Evolutionary conservation across 1,140 invertebrate species (phyloP).

Genomic region (Monochamus saltuarius): DNA sequence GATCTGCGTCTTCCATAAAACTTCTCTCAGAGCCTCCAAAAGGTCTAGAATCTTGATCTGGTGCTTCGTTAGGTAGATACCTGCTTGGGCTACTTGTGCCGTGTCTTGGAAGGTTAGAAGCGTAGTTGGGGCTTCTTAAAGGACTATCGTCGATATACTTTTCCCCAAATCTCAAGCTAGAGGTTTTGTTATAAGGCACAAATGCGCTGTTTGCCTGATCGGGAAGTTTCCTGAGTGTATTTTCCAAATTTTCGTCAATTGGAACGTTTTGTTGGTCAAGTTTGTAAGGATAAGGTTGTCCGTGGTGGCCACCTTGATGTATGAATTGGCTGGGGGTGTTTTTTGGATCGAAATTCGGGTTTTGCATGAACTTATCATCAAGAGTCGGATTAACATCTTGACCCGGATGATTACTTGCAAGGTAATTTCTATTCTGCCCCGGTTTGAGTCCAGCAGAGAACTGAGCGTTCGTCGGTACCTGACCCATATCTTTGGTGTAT

Average conservation of each 20-base stretch:
- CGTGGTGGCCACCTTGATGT: background rate
- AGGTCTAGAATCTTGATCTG: too few relatives aligned
- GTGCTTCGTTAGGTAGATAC: too few relatives aligned
- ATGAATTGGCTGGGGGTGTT: slow-evolving; percentile 29
- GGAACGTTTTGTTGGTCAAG: background rate
- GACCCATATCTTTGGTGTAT: slow-evolving; percentile 10
- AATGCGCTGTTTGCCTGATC: slow-evolving; percentile 8
- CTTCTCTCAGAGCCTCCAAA: too few relatives aligned
- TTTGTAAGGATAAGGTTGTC: background rate
- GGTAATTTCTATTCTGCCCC: background rate
- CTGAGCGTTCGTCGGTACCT: background rate
- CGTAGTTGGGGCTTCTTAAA: background rate
- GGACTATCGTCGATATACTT: background rate
- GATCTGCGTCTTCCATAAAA: too few relatives aligned
- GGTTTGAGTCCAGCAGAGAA: slow-evolving; percentile 1
- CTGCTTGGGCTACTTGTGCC: too few relatives aligned
- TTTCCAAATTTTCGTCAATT: background rate
- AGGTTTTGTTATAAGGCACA: slow-evolving; percentile 14
- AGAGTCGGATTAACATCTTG: slow-evolving; percentile 8
- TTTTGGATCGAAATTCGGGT: slow-evolving; percentile 26
- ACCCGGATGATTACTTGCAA: background rate
- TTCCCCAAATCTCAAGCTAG: background rate
- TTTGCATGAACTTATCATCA: slow-evolving; percentile 25
- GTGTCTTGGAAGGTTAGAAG: slow-evolving; percentile 1
- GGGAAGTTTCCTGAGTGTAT: background rate